These are phyloP conservation scores for Leptestheria dahalacensis DNA, from an alignment of 1,140 invertebrate species.

Conservation along the genomic window DNA sequence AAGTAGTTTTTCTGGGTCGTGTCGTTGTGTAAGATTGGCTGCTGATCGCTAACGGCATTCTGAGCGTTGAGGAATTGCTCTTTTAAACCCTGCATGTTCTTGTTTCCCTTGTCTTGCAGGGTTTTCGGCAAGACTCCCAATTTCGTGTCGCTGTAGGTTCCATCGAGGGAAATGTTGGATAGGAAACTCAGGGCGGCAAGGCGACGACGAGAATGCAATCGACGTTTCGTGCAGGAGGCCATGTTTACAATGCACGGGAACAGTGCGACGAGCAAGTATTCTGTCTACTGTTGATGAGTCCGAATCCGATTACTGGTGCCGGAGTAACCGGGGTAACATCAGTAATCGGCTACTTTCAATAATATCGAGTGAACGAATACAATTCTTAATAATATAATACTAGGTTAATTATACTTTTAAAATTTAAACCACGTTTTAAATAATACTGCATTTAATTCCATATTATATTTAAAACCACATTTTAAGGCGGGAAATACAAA, in stretches of 20 bases:
- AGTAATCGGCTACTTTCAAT: too few relatives aligned
- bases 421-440: too few relatives aligned
- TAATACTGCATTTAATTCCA: too few relatives aligned
- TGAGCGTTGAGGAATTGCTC: neutral
- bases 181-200: conserved; percentile 78
- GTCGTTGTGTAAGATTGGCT: neutral
- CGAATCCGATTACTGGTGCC: neutral
- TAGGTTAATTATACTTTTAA: too few relatives aligned
- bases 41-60: too few relatives aligned
- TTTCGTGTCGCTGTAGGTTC: conserved; percentile 69
- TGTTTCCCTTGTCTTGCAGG: neutral
- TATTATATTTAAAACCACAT: too few relatives aligned
- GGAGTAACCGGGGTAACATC: too few relatives aligned
- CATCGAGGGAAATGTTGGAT: conserved; percentile 86
- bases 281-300: neutral
- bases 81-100: neutral
- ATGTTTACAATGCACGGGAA: neutral
- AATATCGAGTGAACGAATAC: too few relatives aligned
- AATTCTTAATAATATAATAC: too few relatives aligned
- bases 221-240: neutral
- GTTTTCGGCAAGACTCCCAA: conserved; percentile 38
- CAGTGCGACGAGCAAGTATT: too few relatives aligned
- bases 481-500: too few relatives aligned
- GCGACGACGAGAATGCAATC: conserved; percentile 40
- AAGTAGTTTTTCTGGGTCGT: neutral